These are phyloP conservation scores for Acipenser transmontanus DNA, from an alignment of 2,797 vertebrate genomes.

Conservation along the genomic window DNA sequence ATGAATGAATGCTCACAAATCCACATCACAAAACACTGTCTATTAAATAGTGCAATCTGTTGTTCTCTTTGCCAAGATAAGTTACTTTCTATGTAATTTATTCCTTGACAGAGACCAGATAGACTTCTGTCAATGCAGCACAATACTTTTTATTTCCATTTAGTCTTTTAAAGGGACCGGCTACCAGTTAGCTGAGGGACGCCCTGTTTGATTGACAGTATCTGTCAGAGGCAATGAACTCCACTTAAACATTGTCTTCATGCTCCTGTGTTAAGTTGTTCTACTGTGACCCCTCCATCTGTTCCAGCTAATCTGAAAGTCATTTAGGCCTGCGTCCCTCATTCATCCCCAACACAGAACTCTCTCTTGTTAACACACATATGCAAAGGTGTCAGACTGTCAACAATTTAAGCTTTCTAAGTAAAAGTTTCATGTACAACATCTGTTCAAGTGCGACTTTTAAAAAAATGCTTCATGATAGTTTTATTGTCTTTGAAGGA, in stretches of 20 bases:
- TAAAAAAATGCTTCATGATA: not conserved
- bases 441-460: conserved; percentile 48
- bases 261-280: conserved; percentile 78
- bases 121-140: conserved; percentile 45
- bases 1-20: no score
- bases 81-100: conserved; percentile 29
- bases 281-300: conserved; percentile 86
- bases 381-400: conserved; percentile 64
- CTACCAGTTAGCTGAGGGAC: conserved; percentile 53
- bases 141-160: conserved; percentile 40
- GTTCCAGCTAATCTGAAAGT: conserved; percentile 82
- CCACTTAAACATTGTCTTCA: conserved; percentile 74
- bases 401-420: conserved; percentile 41
- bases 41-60: conserved; percentile 14
- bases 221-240: conserved; percentile 79
- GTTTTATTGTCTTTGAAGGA: no score
- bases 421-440: conserved; percentile 50
- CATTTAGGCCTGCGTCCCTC: conserved; percentile 59
- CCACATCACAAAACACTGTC: no score
- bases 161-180: conserved; percentile 52
- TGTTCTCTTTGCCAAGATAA: conserved; percentile 33
- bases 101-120: conserved; percentile 44
- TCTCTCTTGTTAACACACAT: conserved; percentile 72
- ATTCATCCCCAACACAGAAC: conserved; percentile 62
- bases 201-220: conserved; percentile 69